Evolutionary conservation across 2,113 vertebrate genomes (phyloP).

Genomic region (Gallinago media): DNA sequence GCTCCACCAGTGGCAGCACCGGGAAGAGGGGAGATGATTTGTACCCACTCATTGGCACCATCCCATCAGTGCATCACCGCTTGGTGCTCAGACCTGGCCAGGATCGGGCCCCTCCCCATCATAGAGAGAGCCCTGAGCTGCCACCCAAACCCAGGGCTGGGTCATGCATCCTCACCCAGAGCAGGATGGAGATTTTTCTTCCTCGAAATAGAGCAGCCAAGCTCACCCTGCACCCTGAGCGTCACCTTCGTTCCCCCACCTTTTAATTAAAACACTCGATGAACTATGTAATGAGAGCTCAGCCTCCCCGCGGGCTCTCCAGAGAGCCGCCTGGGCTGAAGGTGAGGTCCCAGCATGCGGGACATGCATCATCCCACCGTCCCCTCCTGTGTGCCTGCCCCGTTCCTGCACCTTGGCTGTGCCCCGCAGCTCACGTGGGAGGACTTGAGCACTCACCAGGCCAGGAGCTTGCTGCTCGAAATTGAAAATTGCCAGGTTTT

Average conservation of each 20-base stretch:
- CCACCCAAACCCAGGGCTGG: accelerated
- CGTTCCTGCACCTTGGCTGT: accelerated
- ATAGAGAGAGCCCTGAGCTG: accelerated
- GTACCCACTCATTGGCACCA: too few relatives aligned
- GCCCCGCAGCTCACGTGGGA: accelerated
- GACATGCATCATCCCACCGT: accelerated
- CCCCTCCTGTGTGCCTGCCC: background rate
- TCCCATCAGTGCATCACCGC: accelerated
- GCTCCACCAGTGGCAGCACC: accelerated
- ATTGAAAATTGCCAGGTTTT: constrained; percentile 29
- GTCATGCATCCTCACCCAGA: accelerated
- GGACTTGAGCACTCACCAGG: accelerated
- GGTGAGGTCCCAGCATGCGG: background rate
- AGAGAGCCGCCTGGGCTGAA: background rate
- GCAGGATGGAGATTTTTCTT: background rate
- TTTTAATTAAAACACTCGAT: background rate
- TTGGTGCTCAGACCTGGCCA: background rate
- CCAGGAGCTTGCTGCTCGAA: background rate
- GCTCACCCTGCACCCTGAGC: background rate
- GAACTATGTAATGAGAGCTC: background rate
- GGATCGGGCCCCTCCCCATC: accelerated
- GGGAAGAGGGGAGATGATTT: accelerated
- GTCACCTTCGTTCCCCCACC: background rate
- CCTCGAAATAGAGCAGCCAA: accelerated
- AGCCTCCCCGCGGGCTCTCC: background rate